Evolutionary conservation across 2,797 vertebrate species (phyloP), one percentile per base, ranked within the genome.

Genomic region (Manis javanica): DNA sequence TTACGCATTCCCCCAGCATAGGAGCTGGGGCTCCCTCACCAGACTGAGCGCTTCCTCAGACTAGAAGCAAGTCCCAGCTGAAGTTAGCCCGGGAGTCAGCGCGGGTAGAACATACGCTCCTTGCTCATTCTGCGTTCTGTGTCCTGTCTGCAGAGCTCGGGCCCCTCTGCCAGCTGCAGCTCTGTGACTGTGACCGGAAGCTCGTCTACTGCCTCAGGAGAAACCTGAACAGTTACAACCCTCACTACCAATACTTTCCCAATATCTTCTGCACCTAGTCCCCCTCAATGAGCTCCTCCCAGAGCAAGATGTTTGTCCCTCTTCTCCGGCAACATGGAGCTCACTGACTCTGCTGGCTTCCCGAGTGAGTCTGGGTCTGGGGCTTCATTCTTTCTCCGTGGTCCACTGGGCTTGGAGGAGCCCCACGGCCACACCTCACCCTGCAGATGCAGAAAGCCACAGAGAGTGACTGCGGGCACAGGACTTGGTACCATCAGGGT

Each of bases 111-210:
- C 0, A 0, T 0, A 0, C 0, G 34, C 53, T 75, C 55, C 1
- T 3, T 2, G 19, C 31, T 94, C 72, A 90, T 26, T 34, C 24
- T 34, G 13, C 5, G 0, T n/a, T 64, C 46, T 21, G 6, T 1
- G 2, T 88, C 14, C 24, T 26, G 49, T 92, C 77, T 91, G 79
- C 94, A 97, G 97, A 57, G 23, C 2, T 0, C 0, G 79, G 55
- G 18, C 0, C 83, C 61, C 16, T 5, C 49, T 97, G 97, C 39
- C 88, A 55, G 0, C 0, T 0, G 49, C 37, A 53, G 34, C 88
- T 96, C n/a, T 98, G 97, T 0, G 0, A 49, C 61, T 98, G 97
- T n/a, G 97, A 98, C 86, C 90, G 6, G 90, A 79, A 55, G 61
- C 14, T 98, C 0, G 86, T 15, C 90, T 59, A 97, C 86, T 98